These are phyloP conservation scores for Symphodus melops DNA, from an alignment of 2,113 vertebrate species.

Conservation along the genomic window DNA sequence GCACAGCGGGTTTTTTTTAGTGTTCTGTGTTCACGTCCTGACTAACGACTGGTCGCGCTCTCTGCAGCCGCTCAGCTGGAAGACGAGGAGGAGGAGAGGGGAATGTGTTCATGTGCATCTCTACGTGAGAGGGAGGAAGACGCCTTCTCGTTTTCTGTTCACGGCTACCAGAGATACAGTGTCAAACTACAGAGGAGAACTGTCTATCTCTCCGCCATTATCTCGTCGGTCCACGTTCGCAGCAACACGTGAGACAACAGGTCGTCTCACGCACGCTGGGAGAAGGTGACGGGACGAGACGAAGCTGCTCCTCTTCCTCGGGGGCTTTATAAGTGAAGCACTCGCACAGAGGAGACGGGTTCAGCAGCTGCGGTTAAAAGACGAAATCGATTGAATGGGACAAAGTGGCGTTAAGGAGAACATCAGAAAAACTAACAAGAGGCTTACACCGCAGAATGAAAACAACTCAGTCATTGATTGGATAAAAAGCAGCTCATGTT, in stretches of 20 bases:
- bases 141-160: neutral
- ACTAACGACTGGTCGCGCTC: too few relatives aligned
- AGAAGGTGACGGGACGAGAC: neutral
- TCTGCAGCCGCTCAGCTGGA: too few relatives aligned
- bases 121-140: neutral
- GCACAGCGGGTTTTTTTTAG: too few relatives aligned
- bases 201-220: too few relatives aligned
- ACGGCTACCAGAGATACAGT: neutral
- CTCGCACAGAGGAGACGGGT: neutral
- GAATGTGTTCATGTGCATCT: constrained; percentile 3
- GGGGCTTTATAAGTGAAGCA: neutral
- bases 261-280: neutral
- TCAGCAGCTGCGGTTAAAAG: neutral
- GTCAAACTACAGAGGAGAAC: constrained; percentile 4
- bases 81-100: too few relatives aligned
- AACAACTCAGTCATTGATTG: too few relatives aligned
- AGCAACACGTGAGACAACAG: too few relatives aligned
- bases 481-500: neutral
- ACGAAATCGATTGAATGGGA: neutral
- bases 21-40: neutral
- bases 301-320: neutral
- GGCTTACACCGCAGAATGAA: neutral
- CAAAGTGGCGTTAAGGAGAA: too few relatives aligned
- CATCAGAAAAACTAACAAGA: too few relatives aligned
- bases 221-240: too few relatives aligned